A percentile compares a stretch with the other conserved stretches of the same genome.
These are phyloP conservation scores for Thaumatotibia leucotreta DNA, from an alignment of 1,140 invertebrate species.

Conservation along the genomic window DNA sequence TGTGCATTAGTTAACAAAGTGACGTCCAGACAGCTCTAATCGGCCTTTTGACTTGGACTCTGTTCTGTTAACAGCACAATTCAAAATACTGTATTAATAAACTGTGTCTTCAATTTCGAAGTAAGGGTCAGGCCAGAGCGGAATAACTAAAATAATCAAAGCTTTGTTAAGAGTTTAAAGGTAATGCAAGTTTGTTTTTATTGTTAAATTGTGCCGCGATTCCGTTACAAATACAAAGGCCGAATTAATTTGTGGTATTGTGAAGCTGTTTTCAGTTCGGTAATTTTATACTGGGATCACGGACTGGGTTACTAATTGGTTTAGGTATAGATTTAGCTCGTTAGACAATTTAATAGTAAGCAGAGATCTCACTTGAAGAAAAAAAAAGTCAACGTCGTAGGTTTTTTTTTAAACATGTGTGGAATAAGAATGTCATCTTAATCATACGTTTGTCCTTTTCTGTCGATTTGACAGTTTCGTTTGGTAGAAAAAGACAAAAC, in stretches of 20 bases:
- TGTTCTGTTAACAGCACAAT: no score
- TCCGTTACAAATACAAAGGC: neutral
- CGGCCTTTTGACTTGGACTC: no score
- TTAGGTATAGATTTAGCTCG: no score
- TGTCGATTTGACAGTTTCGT: no score
- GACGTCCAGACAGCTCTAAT: no score
- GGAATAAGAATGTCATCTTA: no score
- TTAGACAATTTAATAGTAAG: no score
- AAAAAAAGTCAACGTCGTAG: neutral
- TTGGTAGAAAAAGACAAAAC: no score
- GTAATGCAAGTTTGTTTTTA: conserved; percentile 13
- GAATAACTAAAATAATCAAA: conserved; percentile 33
- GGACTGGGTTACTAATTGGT: neutral
- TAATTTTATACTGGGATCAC: conserved; percentile 25
- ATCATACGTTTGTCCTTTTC: no score
- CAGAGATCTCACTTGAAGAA: no score
- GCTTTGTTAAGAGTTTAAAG: conserved; percentile 20
- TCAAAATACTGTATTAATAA: neutral
- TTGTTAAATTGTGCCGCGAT: neutral
- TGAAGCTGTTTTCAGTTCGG: neutral
- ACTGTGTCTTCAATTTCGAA: neutral
- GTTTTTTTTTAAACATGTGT: neutral
- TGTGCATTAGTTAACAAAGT: no score
- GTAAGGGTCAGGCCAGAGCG: conserved; percentile 14
- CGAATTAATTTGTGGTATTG: neutral